Base-by-base conservation (phyloP, 2,888 invertebrate species). In the Calameuta idolon region DNA sequence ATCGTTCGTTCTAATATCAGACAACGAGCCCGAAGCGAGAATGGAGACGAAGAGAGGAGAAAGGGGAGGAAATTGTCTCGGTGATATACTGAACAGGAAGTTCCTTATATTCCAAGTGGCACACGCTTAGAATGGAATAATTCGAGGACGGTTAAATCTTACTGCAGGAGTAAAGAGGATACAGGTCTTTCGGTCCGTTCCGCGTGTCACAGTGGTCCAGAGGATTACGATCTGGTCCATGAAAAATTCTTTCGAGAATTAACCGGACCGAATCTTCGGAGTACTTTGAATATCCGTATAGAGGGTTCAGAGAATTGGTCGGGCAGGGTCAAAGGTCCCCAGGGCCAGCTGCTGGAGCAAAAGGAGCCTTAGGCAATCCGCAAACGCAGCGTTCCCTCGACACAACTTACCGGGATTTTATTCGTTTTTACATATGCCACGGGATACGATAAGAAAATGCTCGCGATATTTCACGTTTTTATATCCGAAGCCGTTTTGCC, bases 391-490 rank as follows among this genome's bases (percentile, higher is more conserved):
- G 85, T 84, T 90, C 89, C 90, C 90, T 83, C 82, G 87, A 79
- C 89, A 83, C 87, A 87, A 87, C 88, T 90, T 89, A 88, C 85
- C 83, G 84, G 86, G 87, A 87, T 89, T 90, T 90, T 89, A 89
- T 89, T 89, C 85, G 86, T 87, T 90, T 90, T 89, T 89, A 86
- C 89, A 87, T 89, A 89, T 87, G 89, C 78, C 81, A 71, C 76
- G 81, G 78, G 71, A 78, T 76, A 73, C 87, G 90, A 90, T 90
- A 90, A 90, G 90, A 87, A 89, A 87, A 87, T 87, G 84, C 85
- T 86, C 83, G 83, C 84, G 85, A 90, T 90, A 90, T 89, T 90
- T 90, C 86, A 88, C 86, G 84, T 89, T 90, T 90, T 90, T 90
- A 89, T 90, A 85, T 55, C 23, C 40, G 40, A 78, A 79, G 79